Percentiles rank a stretch among this genome's conserved stretches.
Conservation (phyloP, 37 sponge, comb jelly and placozoan genomes). For the Aplysina aerophoba region DNA sequence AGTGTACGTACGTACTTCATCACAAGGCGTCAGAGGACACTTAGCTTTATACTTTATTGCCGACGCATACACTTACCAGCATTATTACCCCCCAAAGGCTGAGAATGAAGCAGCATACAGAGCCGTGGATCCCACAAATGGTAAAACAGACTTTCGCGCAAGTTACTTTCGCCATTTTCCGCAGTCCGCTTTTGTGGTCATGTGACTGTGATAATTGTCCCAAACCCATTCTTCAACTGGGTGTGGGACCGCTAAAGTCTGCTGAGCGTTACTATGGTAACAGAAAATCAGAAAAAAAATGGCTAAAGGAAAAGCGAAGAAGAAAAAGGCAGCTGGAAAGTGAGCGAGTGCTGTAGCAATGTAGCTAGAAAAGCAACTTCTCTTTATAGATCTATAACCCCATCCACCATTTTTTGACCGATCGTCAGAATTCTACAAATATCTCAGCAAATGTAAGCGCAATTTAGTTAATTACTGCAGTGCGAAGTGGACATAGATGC, state of each 20-base stretch:
- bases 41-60: too few species aligned
- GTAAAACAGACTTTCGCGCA: constrained; percentile 49
- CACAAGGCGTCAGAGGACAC: too few species aligned
- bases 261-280: not conserved
- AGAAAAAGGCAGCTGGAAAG: not conserved
- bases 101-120: constrained; percentile 66
- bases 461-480: too few species aligned
- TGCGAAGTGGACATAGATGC: too few species aligned
- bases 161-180: not conserved
- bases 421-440: too few species aligned
- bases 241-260: not conserved
- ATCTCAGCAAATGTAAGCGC: too few species aligned
- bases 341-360: too few species aligned
- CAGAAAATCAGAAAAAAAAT: not conserved
- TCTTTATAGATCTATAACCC: too few species aligned
- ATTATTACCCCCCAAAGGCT: constrained; percentile 71
- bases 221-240: not conserved
- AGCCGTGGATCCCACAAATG: constrained; percentile 66
- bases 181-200: not conserved
- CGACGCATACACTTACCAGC: constrained; percentile 47
- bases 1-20: too few species aligned
- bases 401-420: too few species aligned
- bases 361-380: too few species aligned
- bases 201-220: not conserved
- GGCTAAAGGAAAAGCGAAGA: constrained; percentile 32